phyloP scores from a whole-genome alignment of 2,113 vertebrate genomes.

The Dicaeum eximium region DNA sequence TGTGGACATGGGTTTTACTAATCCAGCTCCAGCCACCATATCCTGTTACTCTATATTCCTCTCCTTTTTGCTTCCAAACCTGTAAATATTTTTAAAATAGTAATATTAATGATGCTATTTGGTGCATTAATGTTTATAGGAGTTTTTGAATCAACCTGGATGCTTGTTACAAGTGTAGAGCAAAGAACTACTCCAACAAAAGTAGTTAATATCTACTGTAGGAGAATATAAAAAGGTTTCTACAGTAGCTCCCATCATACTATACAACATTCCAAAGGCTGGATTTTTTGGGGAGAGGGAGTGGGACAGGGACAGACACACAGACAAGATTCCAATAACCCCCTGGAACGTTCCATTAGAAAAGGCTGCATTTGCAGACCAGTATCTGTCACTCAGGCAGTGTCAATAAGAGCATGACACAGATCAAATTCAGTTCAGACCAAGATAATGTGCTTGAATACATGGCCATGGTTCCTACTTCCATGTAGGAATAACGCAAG shows the following conservation, averaged over 20 bases:
- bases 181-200: not conserved
- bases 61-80: constrained; percentile 99
- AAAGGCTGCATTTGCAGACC: not conserved
- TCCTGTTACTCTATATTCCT: constrained; percentile 96
- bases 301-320: not conserved
- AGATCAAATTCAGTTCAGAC: not conserved
- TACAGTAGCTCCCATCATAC: not conserved
- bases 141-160: not conserved
- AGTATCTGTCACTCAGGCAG: not conserved
- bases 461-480: not conserved
- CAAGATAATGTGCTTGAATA: not conserved
- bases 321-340: not conserved
- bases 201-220: not conserved
- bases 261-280: not conserved
- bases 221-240: not conserved
- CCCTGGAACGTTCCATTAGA: not conserved
- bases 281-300: not conserved
- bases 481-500: not conserved
- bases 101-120: not conserved
- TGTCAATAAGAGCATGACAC: not conserved
- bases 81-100: constrained; percentile 37
- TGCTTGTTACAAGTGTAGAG: not conserved
- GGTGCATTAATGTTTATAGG: not conserved
- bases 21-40: constrained; percentile 99
- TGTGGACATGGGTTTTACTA: constrained; percentile 92